phyloP scores from a whole-genome alignment of 2,797 vertebrate genomes.

The Propithecus perrieri region DNA sequence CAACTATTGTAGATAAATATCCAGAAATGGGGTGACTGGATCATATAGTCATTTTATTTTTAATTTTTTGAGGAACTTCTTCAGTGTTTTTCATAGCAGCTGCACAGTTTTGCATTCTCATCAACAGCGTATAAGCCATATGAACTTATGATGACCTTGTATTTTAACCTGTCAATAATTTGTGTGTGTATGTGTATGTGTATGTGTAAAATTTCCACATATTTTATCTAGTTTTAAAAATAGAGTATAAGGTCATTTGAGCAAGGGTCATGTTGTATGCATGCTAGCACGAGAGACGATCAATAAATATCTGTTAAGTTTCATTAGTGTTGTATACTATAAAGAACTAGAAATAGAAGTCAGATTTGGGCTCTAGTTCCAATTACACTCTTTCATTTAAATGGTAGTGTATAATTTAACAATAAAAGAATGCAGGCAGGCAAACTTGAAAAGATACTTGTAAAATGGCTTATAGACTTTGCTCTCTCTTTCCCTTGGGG shows the following conservation, averaged over 20 bases:
- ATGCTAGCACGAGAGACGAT: background rate
- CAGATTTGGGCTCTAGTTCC: background rate
- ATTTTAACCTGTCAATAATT: background rate
- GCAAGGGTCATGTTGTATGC: background rate
- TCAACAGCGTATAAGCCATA: background rate
- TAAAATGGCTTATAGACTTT: background rate
- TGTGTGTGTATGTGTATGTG: accelerated
- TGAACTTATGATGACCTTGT: background rate
- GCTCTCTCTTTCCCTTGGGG: background rate
- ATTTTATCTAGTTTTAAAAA: background rate
- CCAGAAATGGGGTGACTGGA: background rate
- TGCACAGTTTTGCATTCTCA: background rate
- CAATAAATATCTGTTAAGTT: background rate
- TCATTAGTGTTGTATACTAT: background rate
- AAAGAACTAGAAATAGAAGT: background rate
- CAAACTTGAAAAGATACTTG: background rate
- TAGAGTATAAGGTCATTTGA: background rate
- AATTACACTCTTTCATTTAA: background rate
- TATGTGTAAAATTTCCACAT: background rate
- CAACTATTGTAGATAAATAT: background rate
- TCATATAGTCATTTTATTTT: background rate
- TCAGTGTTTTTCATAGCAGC: background rate
- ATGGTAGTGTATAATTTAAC: background rate
- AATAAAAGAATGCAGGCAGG: background rate
- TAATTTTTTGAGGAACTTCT: background rate